Evolutionary conservation across 2,888 invertebrate genomes (phyloP).

Genomic region (Amphipoea lucens): DNA sequence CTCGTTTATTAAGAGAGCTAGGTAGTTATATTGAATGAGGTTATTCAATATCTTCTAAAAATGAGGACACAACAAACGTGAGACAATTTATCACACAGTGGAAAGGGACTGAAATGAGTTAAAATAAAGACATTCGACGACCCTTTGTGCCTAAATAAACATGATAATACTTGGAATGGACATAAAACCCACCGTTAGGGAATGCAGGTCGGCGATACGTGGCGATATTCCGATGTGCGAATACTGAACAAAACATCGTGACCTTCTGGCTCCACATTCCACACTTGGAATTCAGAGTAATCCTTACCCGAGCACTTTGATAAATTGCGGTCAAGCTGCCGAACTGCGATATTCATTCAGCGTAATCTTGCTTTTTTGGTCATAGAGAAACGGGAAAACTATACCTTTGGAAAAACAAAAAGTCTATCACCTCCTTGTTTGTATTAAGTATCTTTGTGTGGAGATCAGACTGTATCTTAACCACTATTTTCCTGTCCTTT

Average conservation of each 20-base stretch:
- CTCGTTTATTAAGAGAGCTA: not conserved
- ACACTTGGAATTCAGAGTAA: slow-evolving; percentile 57
- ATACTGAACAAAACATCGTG: slow-evolving; percentile 55
- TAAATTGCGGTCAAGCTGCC: slow-evolving; percentile 53
- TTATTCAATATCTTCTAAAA: slow-evolving; percentile 6
- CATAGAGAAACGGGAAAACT: not conserved
- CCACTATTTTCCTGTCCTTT: not conserved
- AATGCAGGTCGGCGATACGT: slow-evolving; percentile 51
- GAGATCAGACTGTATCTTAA: not conserved
- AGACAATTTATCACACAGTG: not conserved
- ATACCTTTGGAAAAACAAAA: not conserved
- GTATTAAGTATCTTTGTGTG: not conserved
- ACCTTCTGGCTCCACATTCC: slow-evolving; percentile 64
- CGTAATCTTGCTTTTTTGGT: slow-evolving; percentile 7
- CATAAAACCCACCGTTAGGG: slow-evolving; percentile 26
- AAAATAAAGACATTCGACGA: slow-evolving; percentile 24
- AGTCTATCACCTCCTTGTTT: not conserved
- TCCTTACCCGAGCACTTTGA: slow-evolving; percentile 57
- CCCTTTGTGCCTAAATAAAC: slow-evolving; percentile 42
- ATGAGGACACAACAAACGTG: slow-evolving; percentile 4
- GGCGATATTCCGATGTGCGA: slow-evolving; percentile 54
- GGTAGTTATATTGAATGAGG: not conserved
- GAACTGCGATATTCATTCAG: slow-evolving; percentile 47
- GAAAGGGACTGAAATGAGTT: not conserved
- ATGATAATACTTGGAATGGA: slow-evolving; percentile 38